A percentile compares a stretch with the other conserved stretches of the same genome.
Conservation (phyloP, 2,888 invertebrate genomes). For the Orthosia gracilis region DNA sequence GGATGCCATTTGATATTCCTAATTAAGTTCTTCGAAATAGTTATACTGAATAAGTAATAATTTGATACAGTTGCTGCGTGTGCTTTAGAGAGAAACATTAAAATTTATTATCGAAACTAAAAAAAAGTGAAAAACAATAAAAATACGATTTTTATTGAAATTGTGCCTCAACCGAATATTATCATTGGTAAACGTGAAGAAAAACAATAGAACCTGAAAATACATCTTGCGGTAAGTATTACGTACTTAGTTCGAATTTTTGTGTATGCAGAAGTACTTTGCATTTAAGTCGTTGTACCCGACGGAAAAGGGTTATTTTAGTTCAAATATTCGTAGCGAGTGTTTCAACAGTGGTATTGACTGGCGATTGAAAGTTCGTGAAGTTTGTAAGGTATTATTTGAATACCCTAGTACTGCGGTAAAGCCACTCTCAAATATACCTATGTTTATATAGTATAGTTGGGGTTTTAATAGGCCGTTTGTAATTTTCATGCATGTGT, state of each 20-base stretch:
- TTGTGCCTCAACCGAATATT: not conserved
- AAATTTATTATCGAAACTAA: not conserved
- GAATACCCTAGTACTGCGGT: constrained; percentile 19
- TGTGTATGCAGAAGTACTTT: constrained; percentile 8
- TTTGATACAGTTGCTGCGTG: not conserved
- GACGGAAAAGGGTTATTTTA: constrained; percentile 40
- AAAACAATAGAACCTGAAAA: constrained; percentile 2
- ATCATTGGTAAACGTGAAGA: not conserved
- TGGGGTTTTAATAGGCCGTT: not conserved
- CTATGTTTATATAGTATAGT: constrained; percentile 10
- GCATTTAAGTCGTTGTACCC: constrained; percentile 20
- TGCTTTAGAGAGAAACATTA: not conserved
- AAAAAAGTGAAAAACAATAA: no score
- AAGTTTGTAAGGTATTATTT: no score
- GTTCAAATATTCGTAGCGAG: constrained; percentile 33
- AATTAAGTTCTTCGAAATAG: not conserved
- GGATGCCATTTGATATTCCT: not conserved
- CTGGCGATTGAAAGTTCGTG: constrained; percentile 33
- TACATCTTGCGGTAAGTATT: not conserved
- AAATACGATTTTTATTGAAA: no score
- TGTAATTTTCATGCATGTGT: not conserved
- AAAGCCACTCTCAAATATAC: constrained; percentile 1
- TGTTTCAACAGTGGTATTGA: constrained; percentile 30
- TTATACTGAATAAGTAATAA: not conserved
- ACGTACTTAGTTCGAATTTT: constrained; percentile 1